These are phyloP conservation scores for Monochamus saltuarius DNA, from an alignment of 1,140 invertebrate species.

Conservation along the genomic window DNA sequence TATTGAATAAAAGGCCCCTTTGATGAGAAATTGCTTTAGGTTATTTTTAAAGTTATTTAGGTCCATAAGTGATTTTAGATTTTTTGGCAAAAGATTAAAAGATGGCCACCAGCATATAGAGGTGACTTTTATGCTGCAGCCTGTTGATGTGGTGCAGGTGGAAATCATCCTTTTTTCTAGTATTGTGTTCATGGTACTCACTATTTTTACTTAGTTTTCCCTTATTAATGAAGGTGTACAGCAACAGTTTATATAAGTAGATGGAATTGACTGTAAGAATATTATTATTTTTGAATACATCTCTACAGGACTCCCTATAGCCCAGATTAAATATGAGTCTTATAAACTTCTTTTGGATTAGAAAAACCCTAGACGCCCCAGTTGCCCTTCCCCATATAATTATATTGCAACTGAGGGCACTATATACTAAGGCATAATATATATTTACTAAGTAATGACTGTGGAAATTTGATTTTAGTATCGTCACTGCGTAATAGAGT, in stretches of 20 bases:
- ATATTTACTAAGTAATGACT: slow-evolving; percentile 6
- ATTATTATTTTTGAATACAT: not conserved
- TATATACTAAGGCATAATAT: too few relatives aligned
- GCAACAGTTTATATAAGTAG: slow-evolving; percentile 2
- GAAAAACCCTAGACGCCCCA: not conserved
- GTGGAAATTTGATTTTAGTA: not conserved
- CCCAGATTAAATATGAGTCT: too few relatives aligned
- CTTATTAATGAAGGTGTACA: not conserved
- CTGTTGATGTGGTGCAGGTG: not conserved
- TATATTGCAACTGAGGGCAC: too few relatives aligned
- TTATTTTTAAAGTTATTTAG: slow-evolving; percentile 1
- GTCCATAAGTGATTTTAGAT: not conserved
- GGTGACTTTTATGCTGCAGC: not conserved
- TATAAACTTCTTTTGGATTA: not conserved
- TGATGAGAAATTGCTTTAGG: not conserved
- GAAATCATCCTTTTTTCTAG: too few relatives aligned
- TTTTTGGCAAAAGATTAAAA: not conserved
- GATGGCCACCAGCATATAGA: not conserved
- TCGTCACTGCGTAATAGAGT: too few relatives aligned
- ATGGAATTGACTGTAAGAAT: not conserved
- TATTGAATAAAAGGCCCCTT: not conserved
- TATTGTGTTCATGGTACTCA: not conserved
- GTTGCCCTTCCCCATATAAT: not conserved
- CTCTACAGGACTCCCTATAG: not conserved
- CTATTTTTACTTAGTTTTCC: not conserved